Base-by-base conservation (phyloP, 2,113 vertebrate genomes). In the Balaeniceps rex region DNA sequence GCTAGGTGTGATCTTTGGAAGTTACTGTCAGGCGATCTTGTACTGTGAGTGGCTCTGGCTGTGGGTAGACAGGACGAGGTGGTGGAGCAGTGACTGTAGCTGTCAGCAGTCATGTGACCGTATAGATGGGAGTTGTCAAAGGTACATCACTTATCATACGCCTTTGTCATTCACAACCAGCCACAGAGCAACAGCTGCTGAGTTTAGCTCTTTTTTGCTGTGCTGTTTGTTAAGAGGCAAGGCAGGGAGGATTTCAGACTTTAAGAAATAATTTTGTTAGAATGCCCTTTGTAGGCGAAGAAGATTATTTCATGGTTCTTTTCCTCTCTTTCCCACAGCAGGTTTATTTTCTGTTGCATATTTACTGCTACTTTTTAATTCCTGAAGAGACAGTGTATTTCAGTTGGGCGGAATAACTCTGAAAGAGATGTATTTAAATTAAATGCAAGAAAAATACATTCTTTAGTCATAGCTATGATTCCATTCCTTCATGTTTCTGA, bases 21-120 rank as follows among this genome's bases (percentile, higher is more conserved):
- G 24, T 33, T 86, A 8, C 28, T 13, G 12, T 57, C 0, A 13
- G 28, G 23, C 1, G 1, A 0, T 25, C 7, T 49, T 0, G 2
- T 15, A 0, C 34, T 26, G 2, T n/a, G 42, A 7, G 24, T 24
- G 33, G 65, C n/a, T 83, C 31, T 49, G 78, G 23, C 40, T 55
- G 17, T 33, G 1, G 11, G 22, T 63, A 12, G 54, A 36, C 57
- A 29, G 60, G 49, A 33, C 14, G 71, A 19, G 55, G 26, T 65
- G n/a, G 51, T 63, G 70, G 24, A 40, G 3, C 11, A 12, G 57
- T 0, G 1, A 22, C 61, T 23, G 58, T 44, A 3, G 2, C 33
- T 80, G 74, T 25, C 38, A 54, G 51, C 54, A 7, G 21, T 61
- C 24, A 7, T 2, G 4, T 61, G 65, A 12, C 22, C 4, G 0